Evolutionary conservation across 2,888 invertebrate genomes (phyloP).

Genomic region (Noctuana brunneofusca): DNA sequence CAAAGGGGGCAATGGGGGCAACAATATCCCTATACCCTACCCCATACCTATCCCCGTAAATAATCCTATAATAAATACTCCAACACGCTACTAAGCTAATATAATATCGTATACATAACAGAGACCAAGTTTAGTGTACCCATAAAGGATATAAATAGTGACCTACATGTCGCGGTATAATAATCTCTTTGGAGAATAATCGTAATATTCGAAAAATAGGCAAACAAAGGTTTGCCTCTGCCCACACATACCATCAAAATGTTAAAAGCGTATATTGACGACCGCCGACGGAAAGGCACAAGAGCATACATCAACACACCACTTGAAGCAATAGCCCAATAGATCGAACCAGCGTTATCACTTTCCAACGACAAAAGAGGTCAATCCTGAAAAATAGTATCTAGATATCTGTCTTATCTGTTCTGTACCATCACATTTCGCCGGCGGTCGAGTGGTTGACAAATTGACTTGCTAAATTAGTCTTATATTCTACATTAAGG

Average conservation of each 20-base stretch:
- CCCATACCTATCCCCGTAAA: constrained; percentile 54
- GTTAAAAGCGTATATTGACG: constrained; percentile 57
- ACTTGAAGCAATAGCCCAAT: constrained; percentile 47
- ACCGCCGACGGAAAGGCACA: constrained; percentile 77
- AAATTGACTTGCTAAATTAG: constrained; percentile 52
- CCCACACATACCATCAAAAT: constrained; percentile 51
- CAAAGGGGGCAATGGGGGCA: constrained; percentile 41
- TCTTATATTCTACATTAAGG: constrained; percentile 14
- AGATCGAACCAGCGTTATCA: constrained; percentile 49
- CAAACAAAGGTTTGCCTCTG: constrained; percentile 64
- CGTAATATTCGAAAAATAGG: constrained; percentile 51
- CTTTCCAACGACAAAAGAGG: constrained; percentile 30
- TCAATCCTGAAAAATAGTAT: constrained; percentile 37
- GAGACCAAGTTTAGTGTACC: constrained; percentile 63
- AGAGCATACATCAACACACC: constrained; percentile 69
- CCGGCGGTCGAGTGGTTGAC: constrained; percentile 59
- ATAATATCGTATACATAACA: constrained; percentile 78
- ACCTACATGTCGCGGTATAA: constrained; percentile 37
- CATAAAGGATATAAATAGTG: constrained; percentile 32
- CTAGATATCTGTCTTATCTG: constrained; percentile 56
- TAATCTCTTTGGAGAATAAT: constrained; percentile 76
- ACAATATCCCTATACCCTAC: constrained; percentile 53
- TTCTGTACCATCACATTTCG: constrained; percentile 62
- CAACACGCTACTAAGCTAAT: constrained; percentile 59
- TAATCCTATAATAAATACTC: constrained; percentile 49